Conservation (phyloP, 2,113 vertebrate species). For the Podarcis raffonei region DNA sequence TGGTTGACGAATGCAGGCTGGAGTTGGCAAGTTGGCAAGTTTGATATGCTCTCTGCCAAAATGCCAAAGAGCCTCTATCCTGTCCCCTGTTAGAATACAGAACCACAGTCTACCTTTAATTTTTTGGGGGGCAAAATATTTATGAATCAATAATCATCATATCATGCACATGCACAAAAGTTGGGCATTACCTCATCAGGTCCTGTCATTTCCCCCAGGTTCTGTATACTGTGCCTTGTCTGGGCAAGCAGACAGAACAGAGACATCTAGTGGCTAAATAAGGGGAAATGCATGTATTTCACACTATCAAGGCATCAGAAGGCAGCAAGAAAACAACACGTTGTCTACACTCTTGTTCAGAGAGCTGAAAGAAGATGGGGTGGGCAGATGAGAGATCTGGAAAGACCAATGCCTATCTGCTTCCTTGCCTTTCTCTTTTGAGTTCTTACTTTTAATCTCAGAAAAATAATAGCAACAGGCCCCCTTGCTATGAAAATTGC, state of each 20-base stretch:
- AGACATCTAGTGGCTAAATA: constrained; percentile 10
- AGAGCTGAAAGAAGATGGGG: background rate
- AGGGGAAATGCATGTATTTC: background rate
- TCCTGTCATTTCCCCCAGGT: background rate
- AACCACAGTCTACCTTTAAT: background rate
- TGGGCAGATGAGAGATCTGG: too few species aligned
- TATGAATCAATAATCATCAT: background rate
- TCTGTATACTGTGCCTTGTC: background rate
- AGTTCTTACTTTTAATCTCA: background rate
- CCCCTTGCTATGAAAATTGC: background rate
- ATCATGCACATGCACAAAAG: background rate
- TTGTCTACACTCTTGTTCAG: too few species aligned
- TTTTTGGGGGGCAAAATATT: background rate
- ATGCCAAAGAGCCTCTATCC: background rate
- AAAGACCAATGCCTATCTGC: background rate
- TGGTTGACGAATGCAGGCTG: background rate
- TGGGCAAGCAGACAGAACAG: background rate
- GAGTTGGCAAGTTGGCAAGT: too few species aligned
- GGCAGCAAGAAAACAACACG: background rate
- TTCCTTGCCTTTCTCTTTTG: background rate
- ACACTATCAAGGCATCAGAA: background rate
- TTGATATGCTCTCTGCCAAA: background rate
- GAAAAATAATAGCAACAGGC: background rate
- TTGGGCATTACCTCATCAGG: background rate
- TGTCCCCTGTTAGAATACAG: background rate